Evolutionary conservation across 2,113 vertebrate genomes (phyloP).

Genomic region (Lepus timidus): DNA sequence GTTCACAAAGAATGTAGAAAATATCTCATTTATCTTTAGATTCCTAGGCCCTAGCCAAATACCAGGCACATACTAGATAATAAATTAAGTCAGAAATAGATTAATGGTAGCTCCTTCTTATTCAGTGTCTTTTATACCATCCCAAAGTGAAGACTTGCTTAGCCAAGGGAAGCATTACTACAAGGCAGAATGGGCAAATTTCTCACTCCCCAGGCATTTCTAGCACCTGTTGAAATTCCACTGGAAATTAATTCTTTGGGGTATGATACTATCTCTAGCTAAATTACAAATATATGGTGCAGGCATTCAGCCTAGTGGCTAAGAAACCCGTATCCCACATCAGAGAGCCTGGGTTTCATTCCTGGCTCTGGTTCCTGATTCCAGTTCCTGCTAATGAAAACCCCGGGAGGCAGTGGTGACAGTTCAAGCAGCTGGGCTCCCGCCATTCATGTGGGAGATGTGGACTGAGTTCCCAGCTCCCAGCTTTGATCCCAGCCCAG

Average conservation of each 20-base stretch:
- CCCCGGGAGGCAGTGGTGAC: background rate
- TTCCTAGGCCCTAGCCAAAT: background rate
- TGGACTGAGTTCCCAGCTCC: no score
- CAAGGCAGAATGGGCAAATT: background rate
- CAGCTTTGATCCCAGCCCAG: no score
- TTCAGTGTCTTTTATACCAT: background rate
- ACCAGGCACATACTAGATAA: background rate
- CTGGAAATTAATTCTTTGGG: background rate
- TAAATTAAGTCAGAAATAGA: background rate
- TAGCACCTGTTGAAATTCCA: background rate
- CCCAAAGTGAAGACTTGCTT: background rate
- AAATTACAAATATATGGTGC: background rate
- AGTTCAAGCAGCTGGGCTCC: no score
- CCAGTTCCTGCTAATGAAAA: no score
- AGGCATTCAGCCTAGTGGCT: no score
- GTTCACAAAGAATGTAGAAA: background rate
- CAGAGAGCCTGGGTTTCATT: no score
- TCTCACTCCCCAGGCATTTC: background rate
- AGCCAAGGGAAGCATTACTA: background rate
- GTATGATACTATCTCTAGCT: background rate
- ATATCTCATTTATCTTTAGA: background rate
- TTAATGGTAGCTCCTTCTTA: background rate
- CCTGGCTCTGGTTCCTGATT: no score
- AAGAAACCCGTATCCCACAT: no score
- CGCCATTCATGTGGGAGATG: no score